Percentiles rank a stretch among this genome's conserved stretches.
Conservation (phyloP, 1,140 invertebrate genomes). For the Drosophila arizonae region DNA sequence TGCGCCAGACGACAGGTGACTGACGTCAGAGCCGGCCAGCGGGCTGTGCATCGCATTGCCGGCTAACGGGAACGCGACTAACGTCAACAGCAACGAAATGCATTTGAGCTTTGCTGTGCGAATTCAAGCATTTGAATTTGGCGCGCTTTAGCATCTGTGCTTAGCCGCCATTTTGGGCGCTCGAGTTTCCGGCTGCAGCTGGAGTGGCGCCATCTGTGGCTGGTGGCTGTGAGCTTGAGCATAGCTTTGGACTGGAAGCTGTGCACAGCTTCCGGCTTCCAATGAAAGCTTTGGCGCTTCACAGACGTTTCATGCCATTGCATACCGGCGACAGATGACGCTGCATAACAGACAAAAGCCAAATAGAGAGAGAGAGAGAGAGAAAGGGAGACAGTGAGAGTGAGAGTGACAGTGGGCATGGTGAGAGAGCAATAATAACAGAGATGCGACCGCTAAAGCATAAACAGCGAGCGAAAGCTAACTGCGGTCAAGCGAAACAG, state of each 20-base stretch:
- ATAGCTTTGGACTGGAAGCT: constrained; percentile 34
- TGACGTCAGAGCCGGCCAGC: constrained; percentile 17
- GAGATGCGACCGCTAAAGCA: constrained; percentile 10
- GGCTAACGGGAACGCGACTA: constrained; percentile 8
- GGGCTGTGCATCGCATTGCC: background rate
- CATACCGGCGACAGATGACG: constrained; percentile 31
- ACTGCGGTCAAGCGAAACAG: constrained; percentile 8
- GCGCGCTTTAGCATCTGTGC: constrained; percentile 18
- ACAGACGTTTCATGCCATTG: constrained; percentile 46
- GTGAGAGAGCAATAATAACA: constrained; percentile 21
- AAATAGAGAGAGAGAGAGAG: background rate
- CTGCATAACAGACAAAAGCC: background rate
- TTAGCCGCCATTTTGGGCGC: constrained; percentile 14
- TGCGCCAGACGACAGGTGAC: constrained; percentile 4
- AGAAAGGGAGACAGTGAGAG: background rate
- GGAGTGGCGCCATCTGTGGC: constrained; percentile 34
- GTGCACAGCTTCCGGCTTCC: constrained; percentile 63
- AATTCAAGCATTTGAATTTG: background rate
- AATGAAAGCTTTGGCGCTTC: constrained; percentile 50
- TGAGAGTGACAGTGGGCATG: background rate
- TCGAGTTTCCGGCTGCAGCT: constrained; percentile 6
- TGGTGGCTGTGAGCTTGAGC: background rate
- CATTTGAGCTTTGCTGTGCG: constrained; percentile 5
- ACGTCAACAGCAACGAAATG: constrained; percentile 21
- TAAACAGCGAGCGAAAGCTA: background rate